A percentile compares a stretch with the other conserved stretches of the same genome.
Evolutionary conservation across 2,797 vertebrate genomes (phyloP).

Genomic region (Onychomys arenicola): DNA sequence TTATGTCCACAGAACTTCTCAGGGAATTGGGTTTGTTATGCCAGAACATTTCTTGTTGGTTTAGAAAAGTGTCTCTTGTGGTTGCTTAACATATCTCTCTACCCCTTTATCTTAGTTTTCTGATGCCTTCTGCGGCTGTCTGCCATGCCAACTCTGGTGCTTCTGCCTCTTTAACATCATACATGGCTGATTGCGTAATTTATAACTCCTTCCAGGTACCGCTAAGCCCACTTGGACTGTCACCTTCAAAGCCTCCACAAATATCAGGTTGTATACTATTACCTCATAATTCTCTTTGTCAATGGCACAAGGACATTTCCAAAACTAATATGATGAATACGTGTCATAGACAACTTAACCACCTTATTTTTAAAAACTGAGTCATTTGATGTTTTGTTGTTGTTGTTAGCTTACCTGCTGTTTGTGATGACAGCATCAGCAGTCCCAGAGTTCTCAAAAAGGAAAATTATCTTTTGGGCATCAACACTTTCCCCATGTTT

Average conservation of each 20-base stretch:
- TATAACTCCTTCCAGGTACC: background rate
- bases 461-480: conserved; percentile 11
- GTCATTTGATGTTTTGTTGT: background rate
- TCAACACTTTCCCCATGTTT: background rate
- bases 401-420: background rate
- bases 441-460: background rate
- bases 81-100: background rate
- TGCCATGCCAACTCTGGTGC: background rate
- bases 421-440: background rate
- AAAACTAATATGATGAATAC: background rate
- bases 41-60: background rate
- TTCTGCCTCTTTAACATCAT: background rate
- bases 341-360: background rate
- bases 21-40: background rate
- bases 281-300: conserved; percentile 25
- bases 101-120: background rate
- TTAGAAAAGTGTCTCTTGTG: background rate
- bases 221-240: background rate
- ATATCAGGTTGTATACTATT: conserved; percentile 10
- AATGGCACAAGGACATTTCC: background rate
- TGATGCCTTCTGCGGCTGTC: background rate
- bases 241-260: background rate
- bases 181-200: background rate
- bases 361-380: background rate
- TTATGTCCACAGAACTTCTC: background rate